phyloP scores from a whole-genome alignment of 1,140 invertebrate genomes.

The Drosophila lowei region DNA sequence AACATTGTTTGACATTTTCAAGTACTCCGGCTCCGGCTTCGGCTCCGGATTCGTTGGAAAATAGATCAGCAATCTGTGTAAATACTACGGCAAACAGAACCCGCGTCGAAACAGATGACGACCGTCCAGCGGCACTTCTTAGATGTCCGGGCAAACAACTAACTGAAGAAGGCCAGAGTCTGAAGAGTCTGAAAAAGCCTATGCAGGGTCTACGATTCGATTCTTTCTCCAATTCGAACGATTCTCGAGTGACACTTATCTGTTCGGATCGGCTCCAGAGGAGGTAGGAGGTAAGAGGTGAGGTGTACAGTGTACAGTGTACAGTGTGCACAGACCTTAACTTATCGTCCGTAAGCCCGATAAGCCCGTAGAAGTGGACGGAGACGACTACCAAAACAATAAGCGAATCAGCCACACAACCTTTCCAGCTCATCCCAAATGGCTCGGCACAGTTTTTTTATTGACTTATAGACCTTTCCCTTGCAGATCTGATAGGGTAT shows the following conservation, averaged over 20 bases:
- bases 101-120: background rate
- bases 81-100: slow-evolving; percentile 19
- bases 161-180: background rate
- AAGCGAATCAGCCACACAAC: slow-evolving; percentile 14
- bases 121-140: slow-evolving; percentile 29
- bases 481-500: slow-evolving; percentile 1
- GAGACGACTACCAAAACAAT: slow-evolving; percentile 43
- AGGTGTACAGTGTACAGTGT: background rate
- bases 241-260: slow-evolving; percentile 71
- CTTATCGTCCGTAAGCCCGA: slow-evolving; percentile 67
- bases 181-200: no score
- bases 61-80: slow-evolving; percentile 70
- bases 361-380: slow-evolving; percentile 59
- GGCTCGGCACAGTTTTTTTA: background rate
- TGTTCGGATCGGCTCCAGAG: slow-evolving; percentile 37
- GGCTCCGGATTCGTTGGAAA: slow-evolving; percentile 45
- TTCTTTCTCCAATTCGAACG: background rate
- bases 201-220: background rate
- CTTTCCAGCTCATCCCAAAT: slow-evolving; percentile 26
- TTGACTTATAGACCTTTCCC: background rate
- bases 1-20: slow-evolving; percentile 70
- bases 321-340: slow-evolving; percentile 37
- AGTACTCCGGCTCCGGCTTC: slow-evolving; percentile 42
- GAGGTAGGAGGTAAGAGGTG: slow-evolving; percentile 9
- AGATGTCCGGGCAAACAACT: slow-evolving; percentile 29